phyloP scores from a whole-genome alignment of 2,888 invertebrate species.

The Noctua fimbriata region DNA sequence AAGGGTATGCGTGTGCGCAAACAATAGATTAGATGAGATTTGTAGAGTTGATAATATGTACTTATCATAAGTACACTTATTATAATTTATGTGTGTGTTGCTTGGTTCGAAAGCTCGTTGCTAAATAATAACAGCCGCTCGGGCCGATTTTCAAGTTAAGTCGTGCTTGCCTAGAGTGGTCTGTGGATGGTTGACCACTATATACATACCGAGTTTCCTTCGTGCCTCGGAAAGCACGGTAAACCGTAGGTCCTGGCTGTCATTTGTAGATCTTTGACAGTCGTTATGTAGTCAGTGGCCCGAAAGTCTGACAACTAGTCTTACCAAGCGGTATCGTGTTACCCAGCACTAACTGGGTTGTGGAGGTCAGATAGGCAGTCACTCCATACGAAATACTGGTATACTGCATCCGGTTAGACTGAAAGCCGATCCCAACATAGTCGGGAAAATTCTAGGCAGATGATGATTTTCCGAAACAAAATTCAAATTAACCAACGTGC shows the following conservation, averaged over 20 bases:
- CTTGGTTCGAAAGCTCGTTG: not conserved
- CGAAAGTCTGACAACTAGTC: not conserved
- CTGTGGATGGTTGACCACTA: not conserved
- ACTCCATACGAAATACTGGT: not conserved
- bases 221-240: not conserved
- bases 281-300: not conserved
- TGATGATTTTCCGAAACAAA: not conserved
- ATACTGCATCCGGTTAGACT: not conserved
- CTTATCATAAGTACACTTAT: too few species aligned
- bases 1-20: conserved; percentile 71
- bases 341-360: not conserved
- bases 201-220: not conserved
- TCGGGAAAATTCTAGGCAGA: not conserved
- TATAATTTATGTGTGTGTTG: not conserved
- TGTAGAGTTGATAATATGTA: conserved; percentile 45
- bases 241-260: not conserved
- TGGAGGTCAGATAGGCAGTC: not conserved
- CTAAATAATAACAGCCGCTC: not conserved
- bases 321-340: not conserved
- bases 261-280: not conserved
- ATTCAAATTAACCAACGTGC: conserved; percentile 23
- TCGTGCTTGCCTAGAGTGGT: not conserved
- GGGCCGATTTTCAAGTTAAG: not conserved
- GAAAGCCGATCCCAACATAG: not conserved
- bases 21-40: conserved; percentile 65